Conservation (phyloP, 1,140 invertebrate genomes). For the Aphaenogaster rudis region DNA sequence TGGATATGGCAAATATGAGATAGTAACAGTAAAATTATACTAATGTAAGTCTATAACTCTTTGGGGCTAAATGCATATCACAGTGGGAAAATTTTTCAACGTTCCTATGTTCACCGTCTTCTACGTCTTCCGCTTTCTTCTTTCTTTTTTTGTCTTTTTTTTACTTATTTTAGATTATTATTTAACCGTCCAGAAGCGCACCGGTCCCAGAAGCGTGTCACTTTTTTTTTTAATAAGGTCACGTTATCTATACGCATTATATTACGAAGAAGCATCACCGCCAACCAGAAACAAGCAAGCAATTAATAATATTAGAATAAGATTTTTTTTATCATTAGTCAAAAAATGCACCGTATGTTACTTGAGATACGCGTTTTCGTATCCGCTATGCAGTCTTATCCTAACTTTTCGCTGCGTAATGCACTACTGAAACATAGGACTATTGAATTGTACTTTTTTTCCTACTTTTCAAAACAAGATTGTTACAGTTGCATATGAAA, state of each 20-base stretch:
- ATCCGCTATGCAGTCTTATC: slow-evolving; percentile 83
- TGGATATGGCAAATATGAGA: slow-evolving; percentile 87
- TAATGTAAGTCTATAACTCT: slow-evolving; percentile 86
- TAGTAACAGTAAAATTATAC: slow-evolving; percentile 86
- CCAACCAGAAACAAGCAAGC: slow-evolving; percentile 81
- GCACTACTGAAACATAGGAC: slow-evolving; percentile 52
- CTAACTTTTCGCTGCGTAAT: slow-evolving; percentile 80
- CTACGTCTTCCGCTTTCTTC: slow-evolving; percentile 26
- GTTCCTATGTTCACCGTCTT: slow-evolving; percentile 71
- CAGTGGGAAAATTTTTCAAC: slow-evolving; percentile 85
- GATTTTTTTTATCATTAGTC: slow-evolving; percentile 67
- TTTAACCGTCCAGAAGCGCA: slow-evolving; percentile 72
- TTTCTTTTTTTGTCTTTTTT: slow-evolving; percentile 66
- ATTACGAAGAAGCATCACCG: slow-evolving; percentile 76
- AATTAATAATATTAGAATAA: slow-evolving; percentile 74
- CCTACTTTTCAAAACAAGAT: slow-evolving; percentile 43
- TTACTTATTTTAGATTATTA: slow-evolving; percentile 72
- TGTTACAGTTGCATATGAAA: slow-evolving; percentile 44
- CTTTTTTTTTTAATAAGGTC: slow-evolving; percentile 72
- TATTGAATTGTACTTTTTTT: slow-evolving; percentile 59
- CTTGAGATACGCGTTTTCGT: slow-evolving; percentile 80
- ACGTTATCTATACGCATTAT: slow-evolving; percentile 76
- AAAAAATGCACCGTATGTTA: slow-evolving; percentile 83
- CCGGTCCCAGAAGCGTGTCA: slow-evolving; percentile 68
- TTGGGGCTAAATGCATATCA: slow-evolving; percentile 87